Base-by-base conservation (phyloP, 2,113 vertebrate species). In the Arenaria interpres region DNA sequence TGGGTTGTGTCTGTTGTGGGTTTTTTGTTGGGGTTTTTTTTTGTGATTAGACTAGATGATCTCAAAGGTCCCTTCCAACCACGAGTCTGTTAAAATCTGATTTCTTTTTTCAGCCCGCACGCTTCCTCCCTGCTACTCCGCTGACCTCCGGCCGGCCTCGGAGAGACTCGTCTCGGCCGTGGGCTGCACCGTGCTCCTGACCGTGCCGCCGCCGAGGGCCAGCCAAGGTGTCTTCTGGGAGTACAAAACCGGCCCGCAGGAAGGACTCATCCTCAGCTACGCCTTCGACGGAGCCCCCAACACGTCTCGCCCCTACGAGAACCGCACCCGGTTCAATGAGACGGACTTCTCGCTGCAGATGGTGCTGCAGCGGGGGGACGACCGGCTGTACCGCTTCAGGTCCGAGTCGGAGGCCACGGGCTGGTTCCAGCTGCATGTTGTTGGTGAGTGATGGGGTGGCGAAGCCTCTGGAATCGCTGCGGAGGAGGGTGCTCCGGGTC, bases 171-270 rank as follows among this genome's bases (percentile, higher is more conserved):
- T 94, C 16, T 96, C 89, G 0, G 96, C 95, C 2, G 79, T 85
- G 89, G 94, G 96, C 93, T 97, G 95, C 89, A 92, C 83, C 0
- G 86, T 95, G 79, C 79, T 67, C 4, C 32, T 97, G 56, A 35
- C 13, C 0, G 13, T 12, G 0, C 89, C 93, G 0, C 89, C 46
- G 48, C 33, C 46, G 48, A 33, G 12, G 1, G 46, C 28, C 30
- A 6, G 25, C 33, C 1, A 7, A 2, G 10, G 9, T 0, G 82
- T 88, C n/a, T 6, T 8, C 63, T 96, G 95, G 96, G 91, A 94
- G 5, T 82, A 76, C 69, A 16, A 22, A 1, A 9, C 0, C 0
- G 89, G 67, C 72, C 16, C 1, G 0, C 7, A 10, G 43, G 75
- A 88, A 23, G 86, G 78, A 2, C 17, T 68, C 57, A 23, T 95